Evolutionary conservation across 2,888 invertebrate species (phyloP).

Genomic region (Papilio demoleus): DNA sequence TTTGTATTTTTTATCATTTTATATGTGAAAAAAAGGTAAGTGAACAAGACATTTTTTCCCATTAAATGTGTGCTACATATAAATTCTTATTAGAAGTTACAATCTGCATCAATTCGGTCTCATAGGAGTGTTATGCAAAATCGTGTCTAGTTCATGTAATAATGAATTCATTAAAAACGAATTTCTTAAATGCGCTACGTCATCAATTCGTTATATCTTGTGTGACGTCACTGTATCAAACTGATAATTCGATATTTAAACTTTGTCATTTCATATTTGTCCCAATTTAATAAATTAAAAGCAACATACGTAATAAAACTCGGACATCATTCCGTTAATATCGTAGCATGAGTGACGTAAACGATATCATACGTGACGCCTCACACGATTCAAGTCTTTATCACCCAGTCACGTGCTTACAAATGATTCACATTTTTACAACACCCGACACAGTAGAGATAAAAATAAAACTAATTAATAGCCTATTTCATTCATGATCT

Average conservation of each 20-base stretch:
- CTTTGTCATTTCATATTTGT: background rate
- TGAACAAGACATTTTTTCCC: too few species aligned
- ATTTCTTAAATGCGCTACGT: too few species aligned
- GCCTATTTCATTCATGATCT: conserved; percentile 7
- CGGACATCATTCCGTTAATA: background rate
- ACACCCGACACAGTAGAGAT: background rate
- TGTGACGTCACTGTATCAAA: background rate
- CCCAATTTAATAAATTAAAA: background rate
- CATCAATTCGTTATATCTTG: too few species aligned
- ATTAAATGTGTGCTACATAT: too few species aligned
- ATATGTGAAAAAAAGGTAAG: too few species aligned
- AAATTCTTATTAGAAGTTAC: too few species aligned
- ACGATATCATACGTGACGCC: conserved; percentile 36
- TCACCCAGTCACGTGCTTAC: conserved; percentile 30
- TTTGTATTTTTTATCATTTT: too few species aligned
- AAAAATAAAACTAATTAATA: conserved; percentile 18
- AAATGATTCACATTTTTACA: conserved; percentile 28
- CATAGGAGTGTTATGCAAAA: too few species aligned
- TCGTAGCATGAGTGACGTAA: conserved; percentile 25
- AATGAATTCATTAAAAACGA: too few species aligned
- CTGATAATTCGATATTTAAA: background rate
- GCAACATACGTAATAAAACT: conserved; percentile 11
- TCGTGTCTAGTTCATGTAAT: too few species aligned
- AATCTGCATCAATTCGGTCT: too few species aligned
- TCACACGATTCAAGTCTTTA: conserved; percentile 26